Base-by-base conservation (phyloP, 2,888 invertebrate species). In the Acanthosepion lycidas region DNA sequence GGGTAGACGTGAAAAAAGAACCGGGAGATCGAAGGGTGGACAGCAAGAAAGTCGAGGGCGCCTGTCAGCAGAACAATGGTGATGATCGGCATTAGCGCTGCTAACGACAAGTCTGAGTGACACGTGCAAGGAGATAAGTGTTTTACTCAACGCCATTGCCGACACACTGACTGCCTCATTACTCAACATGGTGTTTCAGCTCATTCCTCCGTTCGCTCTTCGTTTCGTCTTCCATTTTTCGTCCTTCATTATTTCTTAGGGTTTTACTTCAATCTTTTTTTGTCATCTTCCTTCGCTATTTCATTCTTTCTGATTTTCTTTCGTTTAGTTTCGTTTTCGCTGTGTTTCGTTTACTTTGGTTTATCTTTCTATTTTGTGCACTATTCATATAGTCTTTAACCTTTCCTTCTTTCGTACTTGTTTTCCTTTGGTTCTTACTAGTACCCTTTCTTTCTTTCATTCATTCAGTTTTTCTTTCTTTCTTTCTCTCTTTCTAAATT, bases 101-200 rank as follows among this genome's bases (percentile, higher is more conserved):
- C 78, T 78, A 78, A 78, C 78, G 78, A 78, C 78, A 78, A 78
- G 78, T 78, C n/a, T 78, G 78, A 78, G 15, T 78, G 78, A 78
- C 78, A n/a, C 78, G 33, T 78, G 78, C 78, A 78, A 33, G 33
- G 18, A 78, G 78, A 78, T 78, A 78, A 78, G 78, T 78, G n/a
- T 78, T 78, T 78, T 78, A 18, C 78, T 23, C 15, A 33, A n/a
- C n/a, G 78, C 18, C 78, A n/a, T 78, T 78, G 78, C 78, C 78
- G 78, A n/a, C 78, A 78, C 78, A 78, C 78, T n/a, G 78, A 78
- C 78, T 78, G n/a, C n/a, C n/a, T 78, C 78, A 78, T 78, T 59
- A 59, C 59, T 59, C 59, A 59, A 59, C 59, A 23, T 20, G 23
- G 23, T 59, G 20, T 20, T 59, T 59, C 23, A 59, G 59, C 23